Evolutionary conservation across 2,888 invertebrate species (phyloP).

Genomic region (Drosophila borealis): DNA sequence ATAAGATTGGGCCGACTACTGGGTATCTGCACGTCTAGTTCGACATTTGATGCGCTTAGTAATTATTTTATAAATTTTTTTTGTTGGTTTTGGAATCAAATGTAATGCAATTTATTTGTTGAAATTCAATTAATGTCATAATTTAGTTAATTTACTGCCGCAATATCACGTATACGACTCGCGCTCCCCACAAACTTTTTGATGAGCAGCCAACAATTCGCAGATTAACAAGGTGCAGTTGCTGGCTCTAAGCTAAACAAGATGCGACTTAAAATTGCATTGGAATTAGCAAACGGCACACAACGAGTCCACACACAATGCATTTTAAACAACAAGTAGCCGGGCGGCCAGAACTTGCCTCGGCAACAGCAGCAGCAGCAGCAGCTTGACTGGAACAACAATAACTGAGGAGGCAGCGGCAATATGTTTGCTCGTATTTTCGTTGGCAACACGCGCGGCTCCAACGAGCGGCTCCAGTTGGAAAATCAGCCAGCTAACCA

Average conservation of each 20-base stretch:
- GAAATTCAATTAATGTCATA: not conserved
- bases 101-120: not conserved
- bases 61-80: not conserved
- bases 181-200: too few relatives aligned
- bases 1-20: too few relatives aligned
- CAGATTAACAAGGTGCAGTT: not conserved
- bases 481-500: slow-evolving; percentile 76
- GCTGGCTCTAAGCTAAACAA: slow-evolving; percentile 5
- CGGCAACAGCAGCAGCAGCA: too few relatives aligned
- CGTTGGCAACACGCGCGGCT: slow-evolving; percentile 59
- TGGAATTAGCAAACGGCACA: slow-evolving; percentile 27
- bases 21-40: not conserved
- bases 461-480: slow-evolving; percentile 44
- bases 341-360: slow-evolving; percentile 3
- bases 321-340: slow-evolving; percentile 70
- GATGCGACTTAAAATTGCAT: slow-evolving; percentile 48
- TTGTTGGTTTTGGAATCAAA: not conserved
- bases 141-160: not conserved
- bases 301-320: slow-evolving; percentile 47
- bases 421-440: slow-evolving; percentile 72
- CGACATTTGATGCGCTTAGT: not conserved
- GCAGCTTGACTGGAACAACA: slow-evolving; percentile 26
- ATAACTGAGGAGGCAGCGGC: slow-evolving; percentile 39
- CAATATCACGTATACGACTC: slow-evolving; percentile 30
- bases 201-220: slow-evolving; percentile 3